Evolutionary conservation across 2,888 invertebrate genomes (phyloP).

Genomic region (Apotomis turbidana): DNA sequence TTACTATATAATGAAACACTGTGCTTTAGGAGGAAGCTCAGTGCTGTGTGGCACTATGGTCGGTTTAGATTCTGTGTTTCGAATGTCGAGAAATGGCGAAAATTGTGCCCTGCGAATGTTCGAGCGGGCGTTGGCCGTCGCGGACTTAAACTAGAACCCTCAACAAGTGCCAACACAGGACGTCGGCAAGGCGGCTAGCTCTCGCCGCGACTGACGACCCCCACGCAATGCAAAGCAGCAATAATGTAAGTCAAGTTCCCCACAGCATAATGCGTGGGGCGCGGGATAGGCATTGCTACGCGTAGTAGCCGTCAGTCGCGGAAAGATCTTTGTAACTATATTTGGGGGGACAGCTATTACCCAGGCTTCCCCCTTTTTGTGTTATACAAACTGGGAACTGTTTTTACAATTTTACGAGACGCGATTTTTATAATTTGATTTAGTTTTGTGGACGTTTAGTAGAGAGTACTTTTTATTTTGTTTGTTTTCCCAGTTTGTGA

Average conservation of each 20-base stretch:
- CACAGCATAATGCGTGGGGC: conserved; percentile 12
- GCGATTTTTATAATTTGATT: conserved; percentile 44
- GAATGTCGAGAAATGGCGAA: conserved; percentile 38
- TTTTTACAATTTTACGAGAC: conserved; percentile 43
- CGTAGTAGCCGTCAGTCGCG: conserved; percentile 3
- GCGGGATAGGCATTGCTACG: background rate
- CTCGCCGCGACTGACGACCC: background rate
- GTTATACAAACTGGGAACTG: conserved; percentile 42
- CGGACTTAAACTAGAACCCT: conserved; percentile 27
- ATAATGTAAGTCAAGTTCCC: background rate
- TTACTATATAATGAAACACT: conserved; percentile 52
- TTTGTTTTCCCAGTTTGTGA: conserved; percentile 57
- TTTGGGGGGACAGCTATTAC: background rate
- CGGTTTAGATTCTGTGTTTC: conserved; percentile 40
- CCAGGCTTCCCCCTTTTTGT: background rate
- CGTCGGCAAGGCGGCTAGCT: conserved; percentile 7
- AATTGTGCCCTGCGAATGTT: conserved; percentile 29
- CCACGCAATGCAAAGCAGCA: background rate
- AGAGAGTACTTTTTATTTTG: conserved; percentile 58
- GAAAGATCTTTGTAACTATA: conserved; percentile 8
- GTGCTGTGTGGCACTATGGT: conserved; percentile 40
- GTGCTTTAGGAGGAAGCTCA: conserved; percentile 54
- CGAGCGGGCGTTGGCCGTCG: conserved; percentile 30
- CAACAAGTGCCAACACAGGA: conserved; percentile 34
- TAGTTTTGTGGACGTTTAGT: conserved; percentile 52